Evolutionary conservation across 2,888 invertebrate genomes (phyloP), one percentile per base, ranked within the genome.

Genomic region (Clistopyga incitator): DNA sequence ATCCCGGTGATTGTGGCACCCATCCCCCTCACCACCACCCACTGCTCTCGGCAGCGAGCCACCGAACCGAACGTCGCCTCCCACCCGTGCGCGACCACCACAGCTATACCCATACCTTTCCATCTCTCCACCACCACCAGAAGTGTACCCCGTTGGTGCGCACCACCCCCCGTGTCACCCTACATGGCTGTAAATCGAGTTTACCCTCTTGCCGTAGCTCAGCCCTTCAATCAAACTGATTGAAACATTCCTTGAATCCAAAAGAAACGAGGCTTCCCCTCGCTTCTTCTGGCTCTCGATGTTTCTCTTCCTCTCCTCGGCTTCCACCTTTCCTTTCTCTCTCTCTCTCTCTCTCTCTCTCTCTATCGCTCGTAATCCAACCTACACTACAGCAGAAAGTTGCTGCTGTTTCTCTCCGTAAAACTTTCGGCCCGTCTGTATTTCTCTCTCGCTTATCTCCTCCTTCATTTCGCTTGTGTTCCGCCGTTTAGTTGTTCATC

Each of bases 241-340:
- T 93, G 93, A 93, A 93, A 93, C 93, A 93, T 93, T 93, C 92
- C 92, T 93, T 93, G 93, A 93, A 93, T 93, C 92, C 92, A 92
- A 93, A 93, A 93, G 92, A 93, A 92, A 93, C 93, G 92, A 92
- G 91, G 90, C 91, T 88, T 84, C 88, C 88, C 86, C 88, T 82
- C 81, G 85, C 78, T 84, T 65, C 84, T 76, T 78, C 70, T 47
- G 50, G 59, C 82, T 67, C 72, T 79, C 78, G 72, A 54, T 72
- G 64, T 81, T 84, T 80, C 65, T 79, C 77, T 78, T 81, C 82
- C 85, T 84, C 86, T 61, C 67, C 77, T 23, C 29, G 25, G 18
- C 64, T 80, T 71, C 72, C 64, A 29, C 45, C 54, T 64, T n/a
- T n/a, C 70, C 34, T 78, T 70, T 67, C 34, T 47, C 52, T 76